Evolutionary conservation across 1,140 invertebrate genomes (phyloP), one percentile per base, ranked within the genome.

Genomic region (Eupristina koningsbergeri): DNA sequence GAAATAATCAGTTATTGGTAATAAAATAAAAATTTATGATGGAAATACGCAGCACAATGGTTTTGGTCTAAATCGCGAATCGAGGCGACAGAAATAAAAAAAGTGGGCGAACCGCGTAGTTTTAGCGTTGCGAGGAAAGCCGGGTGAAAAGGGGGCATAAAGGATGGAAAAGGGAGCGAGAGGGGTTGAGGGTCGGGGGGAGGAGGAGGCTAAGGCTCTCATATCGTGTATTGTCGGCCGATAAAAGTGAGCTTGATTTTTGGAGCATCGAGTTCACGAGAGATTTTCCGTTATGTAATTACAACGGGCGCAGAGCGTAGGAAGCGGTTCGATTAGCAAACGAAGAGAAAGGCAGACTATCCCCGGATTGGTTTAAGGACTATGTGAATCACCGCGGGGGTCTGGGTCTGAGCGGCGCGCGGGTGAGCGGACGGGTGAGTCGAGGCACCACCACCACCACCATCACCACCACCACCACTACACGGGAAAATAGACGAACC

Each of bases 311-410:
- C 64, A 69, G 36, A 90, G 91, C 92, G 92, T 93, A 92, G 92
- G 92, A 92, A 91, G 91, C 91, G 87, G 91, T 92, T 93, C 91
- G 92, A 93, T 93, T 93, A 93, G 91, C 91, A 91, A 90, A 92
- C 89, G 88, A 91, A 90, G 91, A 93, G 92, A 93, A 93, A 93
- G 92, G 92, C 89, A 90, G 88, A 89, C 86, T 90, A 89, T 90
- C 90, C 88, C 87, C 89, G 89, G 89, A 92, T 92, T 90, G 90
- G 91, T 91, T 89, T 89, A 88, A 90, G 89, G 89, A 90, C 88
- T 90, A 90, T 91, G 90, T 90, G 91, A 92, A 91, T 92, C 89
- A 90, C 89, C 89, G 87, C 90, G 87, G 90, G 90, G 88, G 89
- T 89, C 88, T 89, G 41, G 19, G 41, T 77, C 17, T 3, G 22